These are phyloP conservation scores for Eudyptes chrysolophus DNA, from an alignment of 2,113 vertebrate genomes.

Conservation along the genomic window DNA sequence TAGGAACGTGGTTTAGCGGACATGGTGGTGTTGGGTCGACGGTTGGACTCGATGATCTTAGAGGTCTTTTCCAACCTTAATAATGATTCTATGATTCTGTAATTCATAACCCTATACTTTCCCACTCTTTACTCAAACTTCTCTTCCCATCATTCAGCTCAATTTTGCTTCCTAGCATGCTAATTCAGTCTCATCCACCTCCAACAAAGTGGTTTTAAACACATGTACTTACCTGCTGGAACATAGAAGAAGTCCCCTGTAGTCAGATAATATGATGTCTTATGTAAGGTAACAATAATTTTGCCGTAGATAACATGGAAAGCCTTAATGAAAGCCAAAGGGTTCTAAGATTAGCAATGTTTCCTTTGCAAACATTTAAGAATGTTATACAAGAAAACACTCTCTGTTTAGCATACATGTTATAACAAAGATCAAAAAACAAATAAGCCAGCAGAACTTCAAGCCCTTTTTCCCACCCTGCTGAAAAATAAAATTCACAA, in stretches of 20 bases:
- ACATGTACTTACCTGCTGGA: slow-evolving; percentile 70
- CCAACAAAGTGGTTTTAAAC: not conserved
- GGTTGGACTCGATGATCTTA: too few relatives aligned
- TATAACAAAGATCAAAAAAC: not conserved
- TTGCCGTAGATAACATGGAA: slow-evolving; percentile 71
- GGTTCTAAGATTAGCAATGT: not conserved
- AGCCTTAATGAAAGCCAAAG: slow-evolving; percentile 58
- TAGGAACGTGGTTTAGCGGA: too few relatives aligned
- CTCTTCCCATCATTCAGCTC: not conserved
- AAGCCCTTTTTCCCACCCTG: not conserved
- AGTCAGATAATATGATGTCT: slow-evolving; percentile 61
- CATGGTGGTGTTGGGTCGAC: too few relatives aligned
- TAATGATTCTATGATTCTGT: too few relatives aligned
- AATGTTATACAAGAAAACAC: not conserved
- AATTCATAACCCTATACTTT: not conserved
- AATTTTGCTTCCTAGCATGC: not conserved
- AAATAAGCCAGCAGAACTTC: not conserved
- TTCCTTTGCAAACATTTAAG: not conserved
- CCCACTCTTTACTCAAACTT: not conserved
- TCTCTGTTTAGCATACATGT: not conserved
- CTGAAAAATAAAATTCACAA: not conserved
- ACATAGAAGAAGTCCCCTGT: slow-evolving; percentile 77
- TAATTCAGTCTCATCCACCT: not conserved
- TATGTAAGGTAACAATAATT: slow-evolving; percentile 69
- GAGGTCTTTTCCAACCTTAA: too few relatives aligned